Percentiles rank a stretch among this genome's conserved stretches.
Conservation (phyloP, 2,888 invertebrate genomes). For the Eutolmus rufibarbis region DNA sequence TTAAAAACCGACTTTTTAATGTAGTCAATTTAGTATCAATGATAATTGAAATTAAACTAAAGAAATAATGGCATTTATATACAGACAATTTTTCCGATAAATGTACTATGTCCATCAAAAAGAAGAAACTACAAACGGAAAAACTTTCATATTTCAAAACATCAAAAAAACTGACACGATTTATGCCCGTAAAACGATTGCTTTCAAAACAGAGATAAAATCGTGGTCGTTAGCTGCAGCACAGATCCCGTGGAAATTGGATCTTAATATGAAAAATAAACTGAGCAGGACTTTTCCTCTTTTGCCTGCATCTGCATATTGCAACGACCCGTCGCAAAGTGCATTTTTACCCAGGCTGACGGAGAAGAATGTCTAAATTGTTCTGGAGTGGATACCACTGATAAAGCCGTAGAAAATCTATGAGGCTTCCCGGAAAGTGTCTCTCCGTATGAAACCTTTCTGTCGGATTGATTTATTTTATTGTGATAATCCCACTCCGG, state of each 20-base stretch:
- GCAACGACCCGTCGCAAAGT: neutral
- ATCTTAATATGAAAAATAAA: neutral
- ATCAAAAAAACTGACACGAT: neutral
- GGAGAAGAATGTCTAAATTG: neutral
- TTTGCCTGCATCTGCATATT: neutral
- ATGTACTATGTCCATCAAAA: neutral
- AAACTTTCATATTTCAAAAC: neutral
- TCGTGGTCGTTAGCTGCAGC: neutral
- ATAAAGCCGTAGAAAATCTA: neutral
- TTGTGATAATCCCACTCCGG: neutral
- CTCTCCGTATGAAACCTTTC: neutral
- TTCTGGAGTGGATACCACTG: neutral
- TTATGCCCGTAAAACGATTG: neutral
- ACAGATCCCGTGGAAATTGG: neutral
- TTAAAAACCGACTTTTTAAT: too few relatives aligned
- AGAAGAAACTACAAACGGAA: neutral
- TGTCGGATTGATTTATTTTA: neutral
- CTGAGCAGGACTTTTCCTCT: neutral
- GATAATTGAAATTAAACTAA: too few relatives aligned
- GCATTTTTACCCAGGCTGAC: neutral
- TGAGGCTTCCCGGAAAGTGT: neutral
- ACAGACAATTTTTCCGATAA: too few relatives aligned
- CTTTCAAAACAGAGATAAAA: neutral
- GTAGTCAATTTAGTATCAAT: too few relatives aligned
- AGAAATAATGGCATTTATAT: too few relatives aligned